Conservation (phyloP, 1,140 invertebrate species). For the Scaptodrosophila lebanonensis region DNA sequence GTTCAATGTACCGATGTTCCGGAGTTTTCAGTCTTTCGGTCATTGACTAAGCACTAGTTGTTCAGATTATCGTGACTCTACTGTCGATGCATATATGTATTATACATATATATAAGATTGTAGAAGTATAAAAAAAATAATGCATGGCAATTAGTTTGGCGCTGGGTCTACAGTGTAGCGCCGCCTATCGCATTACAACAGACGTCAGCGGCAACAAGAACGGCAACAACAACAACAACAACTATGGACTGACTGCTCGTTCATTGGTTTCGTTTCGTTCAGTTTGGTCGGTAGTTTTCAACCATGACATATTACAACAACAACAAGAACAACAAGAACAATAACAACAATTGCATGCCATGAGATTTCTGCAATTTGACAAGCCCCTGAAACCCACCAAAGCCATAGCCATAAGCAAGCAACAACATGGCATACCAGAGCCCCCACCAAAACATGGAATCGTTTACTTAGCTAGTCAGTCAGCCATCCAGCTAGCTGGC, state of each 20-base stretch:
- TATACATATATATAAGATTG: no score
- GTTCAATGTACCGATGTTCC: no score
- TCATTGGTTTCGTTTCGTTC: no score
- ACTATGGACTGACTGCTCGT: no score
- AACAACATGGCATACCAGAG: slow-evolving; percentile 28
- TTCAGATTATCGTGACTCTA: no score
- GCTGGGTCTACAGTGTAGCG: no score
- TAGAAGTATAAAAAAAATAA: slow-evolving; percentile 4
- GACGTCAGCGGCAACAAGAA: background rate
- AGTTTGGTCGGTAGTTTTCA: slow-evolving; percentile 15
- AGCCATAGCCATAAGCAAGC: slow-evolving; percentile 5
- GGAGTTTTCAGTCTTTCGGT: no score
- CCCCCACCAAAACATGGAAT: slow-evolving; percentile 1
- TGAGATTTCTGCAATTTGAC: slow-evolving; percentile 35
- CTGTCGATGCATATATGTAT: no score
- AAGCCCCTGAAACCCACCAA: slow-evolving; percentile 43
- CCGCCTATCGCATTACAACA: background rate
- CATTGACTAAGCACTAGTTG: no score
- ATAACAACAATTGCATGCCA: slow-evolving; percentile 14
- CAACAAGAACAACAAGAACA: background rate
- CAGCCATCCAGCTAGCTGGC: no score
- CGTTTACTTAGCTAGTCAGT: no score
- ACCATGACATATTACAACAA: slow-evolving; percentile 25
- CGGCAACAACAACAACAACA: no score
- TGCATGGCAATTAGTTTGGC: slow-evolving; percentile 23